Evolutionary conservation across 1,140 invertebrate species (phyloP), one percentile per base, ranked within the genome.

Genomic region (Globodera ellingtonae): DNA sequence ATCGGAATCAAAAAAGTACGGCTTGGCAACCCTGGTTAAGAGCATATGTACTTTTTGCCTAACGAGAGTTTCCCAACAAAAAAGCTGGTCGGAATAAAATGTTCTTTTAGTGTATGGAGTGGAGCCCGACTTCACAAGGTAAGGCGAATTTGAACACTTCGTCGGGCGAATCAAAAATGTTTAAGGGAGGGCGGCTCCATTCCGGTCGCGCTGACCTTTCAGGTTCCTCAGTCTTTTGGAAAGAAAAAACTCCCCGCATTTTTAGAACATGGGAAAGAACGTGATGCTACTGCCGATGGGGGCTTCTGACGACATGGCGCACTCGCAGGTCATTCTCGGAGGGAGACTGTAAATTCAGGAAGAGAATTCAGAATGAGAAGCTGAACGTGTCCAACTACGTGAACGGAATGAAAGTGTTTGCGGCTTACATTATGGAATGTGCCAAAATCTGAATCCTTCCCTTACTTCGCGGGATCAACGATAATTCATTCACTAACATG

Each of bases 221-320:
- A 96, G 90, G 93, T 86, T 59, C 24, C 83, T 18, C 72, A 52
- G 10, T 75, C 24, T 86, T 4, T 67, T 83, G 69, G 50, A 24
- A 56, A 75, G 15, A 78, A 77, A 62, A 13, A 2, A 21, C 15
- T 67, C 66, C 0, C 92, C 95, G 90, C 93, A 95, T 90, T n/a
- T 24, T 48, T 13, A 77, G 24, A 67, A 77, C 24, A 21, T 59
- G 48, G 75, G 75, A 13, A 77, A 77, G 24, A 77, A 47, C 67
- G 75, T 77, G n/a, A 77, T 98, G 81, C 91, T 98, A 52, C 91
- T 98, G 72, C 96, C 96, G 5, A 90, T 92, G 70, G 97, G 97
- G 72, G 93, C 93, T 82, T 93, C 93, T 79, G 96, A 98, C 90
- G 97, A 98, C 91, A 96, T 96, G 81, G 96, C 96, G 79, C 97